Percentiles rank a stretch among this genome's conserved stretches.
phyloP scores from a whole-genome alignment of 2,797 vertebrate species.

The Notolabrus celidotus region DNA sequence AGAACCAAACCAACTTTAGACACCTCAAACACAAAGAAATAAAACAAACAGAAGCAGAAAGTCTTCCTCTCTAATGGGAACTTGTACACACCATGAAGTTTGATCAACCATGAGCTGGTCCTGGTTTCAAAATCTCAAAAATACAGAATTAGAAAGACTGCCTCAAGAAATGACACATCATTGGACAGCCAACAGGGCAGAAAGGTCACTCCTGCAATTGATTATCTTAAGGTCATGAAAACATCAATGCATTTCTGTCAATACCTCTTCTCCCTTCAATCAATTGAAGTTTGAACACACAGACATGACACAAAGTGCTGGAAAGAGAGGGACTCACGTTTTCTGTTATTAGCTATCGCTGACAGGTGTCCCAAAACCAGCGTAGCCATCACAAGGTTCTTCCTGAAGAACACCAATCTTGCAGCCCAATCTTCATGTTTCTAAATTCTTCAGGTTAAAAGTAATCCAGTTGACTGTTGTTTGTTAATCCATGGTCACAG shows the following conservation, averaged over 20 bases:
- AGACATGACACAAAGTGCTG: background rate
- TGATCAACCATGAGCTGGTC: background rate
- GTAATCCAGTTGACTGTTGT: background rate
- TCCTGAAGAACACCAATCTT: background rate
- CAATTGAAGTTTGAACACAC: background rate
- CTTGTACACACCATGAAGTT: background rate
- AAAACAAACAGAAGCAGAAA: background rate
- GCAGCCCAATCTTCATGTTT: background rate
- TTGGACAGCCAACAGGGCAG: background rate
- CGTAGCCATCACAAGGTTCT: background rate
- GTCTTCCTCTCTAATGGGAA: background rate
- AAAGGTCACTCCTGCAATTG: background rate
- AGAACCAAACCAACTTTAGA: background rate
- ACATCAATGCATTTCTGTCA: background rate
- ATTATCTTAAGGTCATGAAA: background rate
- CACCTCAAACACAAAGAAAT: too few species aligned
- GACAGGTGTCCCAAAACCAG: background rate
- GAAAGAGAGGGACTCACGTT: background rate
- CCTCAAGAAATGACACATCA: background rate
- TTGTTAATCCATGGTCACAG: background rate
- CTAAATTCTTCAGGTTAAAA: background rate
- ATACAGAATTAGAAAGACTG: background rate
- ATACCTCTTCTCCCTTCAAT: background rate
- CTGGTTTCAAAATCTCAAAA: background rate
- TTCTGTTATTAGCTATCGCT: background rate